These are phyloP conservation scores for Rapana venosa DNA, from an alignment of 2,888 invertebrate species.

Conservation along the genomic window DNA sequence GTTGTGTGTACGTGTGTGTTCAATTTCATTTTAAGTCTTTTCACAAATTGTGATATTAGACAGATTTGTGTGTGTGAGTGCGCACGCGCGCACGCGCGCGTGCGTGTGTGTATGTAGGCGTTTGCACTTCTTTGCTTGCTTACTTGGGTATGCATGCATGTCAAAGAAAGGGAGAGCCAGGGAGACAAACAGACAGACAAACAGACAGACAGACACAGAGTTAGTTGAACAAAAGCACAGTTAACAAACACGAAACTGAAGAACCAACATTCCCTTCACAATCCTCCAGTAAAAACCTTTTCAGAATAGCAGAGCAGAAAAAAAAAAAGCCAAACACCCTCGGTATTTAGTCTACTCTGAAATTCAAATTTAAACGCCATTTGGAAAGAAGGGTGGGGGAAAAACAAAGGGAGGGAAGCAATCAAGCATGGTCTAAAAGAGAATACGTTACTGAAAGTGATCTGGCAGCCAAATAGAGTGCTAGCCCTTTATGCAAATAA, in stretches of 20 bases:
- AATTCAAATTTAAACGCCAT: conserved; percentile 7
- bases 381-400: not conserved
- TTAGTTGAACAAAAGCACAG: not conserved
- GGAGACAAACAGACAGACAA: too few species aligned
- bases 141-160: too few species aligned
- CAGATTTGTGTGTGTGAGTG: not conserved
- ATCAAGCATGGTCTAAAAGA: not conserved
- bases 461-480: conserved; percentile 2
- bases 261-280: not conserved
- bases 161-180: too few species aligned
- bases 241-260: not conserved
- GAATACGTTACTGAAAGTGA: conserved; percentile 31
- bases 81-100: not conserved
- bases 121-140: too few species aligned
- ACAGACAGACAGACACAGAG: too few species aligned
- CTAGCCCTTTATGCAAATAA: conserved; percentile 26
- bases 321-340: too few species aligned
- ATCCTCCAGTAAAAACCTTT: too few species aligned
- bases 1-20: too few species aligned
- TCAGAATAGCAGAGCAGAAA: too few species aligned
- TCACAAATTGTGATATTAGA: too few species aligned
- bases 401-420: not conserved
- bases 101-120: too few species aligned
- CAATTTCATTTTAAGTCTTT: too few species aligned
- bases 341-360: not conserved